Evolutionary conservation across 2,797 vertebrate genomes (phyloP).

Genomic region (Pantherophis alleghaniensis): DNA sequence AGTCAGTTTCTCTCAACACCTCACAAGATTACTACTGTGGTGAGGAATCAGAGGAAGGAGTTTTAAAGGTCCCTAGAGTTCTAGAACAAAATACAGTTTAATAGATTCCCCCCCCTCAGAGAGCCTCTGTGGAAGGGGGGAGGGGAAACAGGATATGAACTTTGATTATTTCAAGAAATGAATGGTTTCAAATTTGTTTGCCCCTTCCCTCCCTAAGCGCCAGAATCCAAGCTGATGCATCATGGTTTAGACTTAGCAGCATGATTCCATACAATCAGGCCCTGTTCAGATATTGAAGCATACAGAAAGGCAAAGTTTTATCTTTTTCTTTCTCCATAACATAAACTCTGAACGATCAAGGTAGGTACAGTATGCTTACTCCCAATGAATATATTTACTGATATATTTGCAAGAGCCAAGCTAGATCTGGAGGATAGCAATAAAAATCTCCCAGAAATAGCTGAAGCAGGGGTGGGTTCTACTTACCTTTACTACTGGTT

Average conservation of each 20-base stretch:
- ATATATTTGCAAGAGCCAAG: neutral
- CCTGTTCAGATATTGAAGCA: neutral
- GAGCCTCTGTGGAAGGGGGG: neutral
- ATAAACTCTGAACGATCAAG: neutral
- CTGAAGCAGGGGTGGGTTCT: neutral
- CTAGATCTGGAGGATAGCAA: neutral
- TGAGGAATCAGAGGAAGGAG: neutral
- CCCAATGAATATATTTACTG: neutral
- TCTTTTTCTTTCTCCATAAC: neutral
- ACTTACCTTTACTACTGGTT: too few species aligned
- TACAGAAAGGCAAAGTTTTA: neutral
- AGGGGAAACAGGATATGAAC: neutral
- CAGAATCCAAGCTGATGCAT: neutral
- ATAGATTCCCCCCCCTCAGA: neutral
- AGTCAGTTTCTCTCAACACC: neutral
- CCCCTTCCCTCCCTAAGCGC: neutral
- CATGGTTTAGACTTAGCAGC: neutral
- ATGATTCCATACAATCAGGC: neutral
- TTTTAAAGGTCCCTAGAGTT: neutral
- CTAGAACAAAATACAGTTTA: neutral
- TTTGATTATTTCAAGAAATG: neutral
- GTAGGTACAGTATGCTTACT: neutral
- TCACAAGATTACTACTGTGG: neutral
- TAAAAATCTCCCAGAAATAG: neutral
- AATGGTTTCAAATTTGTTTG: neutral